Conservation (phyloP, 2,113 vertebrate species). For the Climacteris rufus region DNA sequence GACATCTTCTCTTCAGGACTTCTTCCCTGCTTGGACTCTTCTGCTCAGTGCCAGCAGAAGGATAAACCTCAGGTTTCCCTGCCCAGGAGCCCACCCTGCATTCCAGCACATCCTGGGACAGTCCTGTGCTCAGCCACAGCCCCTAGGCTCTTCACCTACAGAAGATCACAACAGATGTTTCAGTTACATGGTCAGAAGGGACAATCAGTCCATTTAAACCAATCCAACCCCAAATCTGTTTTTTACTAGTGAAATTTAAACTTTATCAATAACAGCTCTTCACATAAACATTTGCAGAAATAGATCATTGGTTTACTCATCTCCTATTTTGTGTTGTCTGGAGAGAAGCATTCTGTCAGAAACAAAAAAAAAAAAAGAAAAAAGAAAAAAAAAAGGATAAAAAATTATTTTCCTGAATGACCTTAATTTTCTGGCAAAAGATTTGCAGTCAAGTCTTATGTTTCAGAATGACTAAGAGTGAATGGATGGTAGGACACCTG, state of each 20-base stretch:
- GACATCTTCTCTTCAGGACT: neutral
- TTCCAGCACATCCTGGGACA: neutral
- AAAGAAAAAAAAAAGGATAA: neutral
- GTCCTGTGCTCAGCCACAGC: neutral
- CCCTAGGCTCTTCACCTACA: neutral
- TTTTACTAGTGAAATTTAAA: neutral
- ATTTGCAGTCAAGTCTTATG: neutral
- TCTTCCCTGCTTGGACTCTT: neutral
- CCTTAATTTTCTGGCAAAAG: neutral
- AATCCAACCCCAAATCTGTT: neutral
- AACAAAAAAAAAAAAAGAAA: neutral
- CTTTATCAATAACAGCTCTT: neutral
- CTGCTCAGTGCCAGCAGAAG: neutral
- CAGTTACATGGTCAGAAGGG: neutral
- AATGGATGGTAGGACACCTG: neutral
- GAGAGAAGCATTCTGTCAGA: neutral
- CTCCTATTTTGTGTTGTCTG: neutral
- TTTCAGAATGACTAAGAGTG: neutral
- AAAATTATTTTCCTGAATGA: neutral
- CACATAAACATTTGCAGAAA: neutral
- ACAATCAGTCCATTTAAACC: conserved; percentile 3
- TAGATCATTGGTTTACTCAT: neutral
- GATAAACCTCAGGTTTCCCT: neutral
- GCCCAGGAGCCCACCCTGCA: neutral
- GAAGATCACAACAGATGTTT: neutral